These are phyloP conservation scores for Numenius arquata DNA, from an alignment of 2,113 vertebrate genomes.

Conservation along the genomic window DNA sequence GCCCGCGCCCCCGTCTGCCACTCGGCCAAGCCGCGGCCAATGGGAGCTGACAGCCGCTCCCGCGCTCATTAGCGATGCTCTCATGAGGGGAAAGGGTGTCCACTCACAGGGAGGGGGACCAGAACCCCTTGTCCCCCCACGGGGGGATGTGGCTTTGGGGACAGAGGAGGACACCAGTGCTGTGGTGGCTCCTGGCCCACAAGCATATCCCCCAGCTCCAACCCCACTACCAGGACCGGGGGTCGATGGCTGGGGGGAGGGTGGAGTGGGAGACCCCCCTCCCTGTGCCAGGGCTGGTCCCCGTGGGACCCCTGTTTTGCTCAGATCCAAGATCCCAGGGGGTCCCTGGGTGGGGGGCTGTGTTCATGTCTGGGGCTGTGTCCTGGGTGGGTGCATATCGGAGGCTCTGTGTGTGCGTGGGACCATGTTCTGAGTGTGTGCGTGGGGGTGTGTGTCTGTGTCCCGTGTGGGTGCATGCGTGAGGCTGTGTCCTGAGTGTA, in stretches of 20 bases:
- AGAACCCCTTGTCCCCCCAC: background rate
- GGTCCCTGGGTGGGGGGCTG: background rate
- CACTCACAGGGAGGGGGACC: too few relatives aligned
- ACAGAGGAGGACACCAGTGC: background rate
- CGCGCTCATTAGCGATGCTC: background rate
- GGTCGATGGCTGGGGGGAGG: background rate
- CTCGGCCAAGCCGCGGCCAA: background rate
- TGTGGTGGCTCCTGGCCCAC: background rate
- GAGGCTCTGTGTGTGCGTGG: background rate
- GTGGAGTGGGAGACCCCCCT: background rate
- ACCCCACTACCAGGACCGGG: background rate
- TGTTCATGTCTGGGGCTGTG: background rate
- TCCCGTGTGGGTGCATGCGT: background rate
- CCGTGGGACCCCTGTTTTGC: too few relatives aligned
- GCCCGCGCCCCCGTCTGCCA: background rate
- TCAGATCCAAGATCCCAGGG: background rate
- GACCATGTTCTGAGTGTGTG: background rate
- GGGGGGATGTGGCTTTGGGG: background rate
- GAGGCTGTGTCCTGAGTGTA: background rate
- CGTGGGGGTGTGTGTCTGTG: background rate
- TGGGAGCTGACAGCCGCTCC: background rate
- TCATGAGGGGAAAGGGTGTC: background rate
- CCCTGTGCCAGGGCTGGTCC: background rate
- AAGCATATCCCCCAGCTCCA: background rate
- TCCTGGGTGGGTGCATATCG: too few relatives aligned